phyloP scores from a whole-genome alignment of 2,888 invertebrate genomes.

The Agriopis leucophaearia region DNA sequence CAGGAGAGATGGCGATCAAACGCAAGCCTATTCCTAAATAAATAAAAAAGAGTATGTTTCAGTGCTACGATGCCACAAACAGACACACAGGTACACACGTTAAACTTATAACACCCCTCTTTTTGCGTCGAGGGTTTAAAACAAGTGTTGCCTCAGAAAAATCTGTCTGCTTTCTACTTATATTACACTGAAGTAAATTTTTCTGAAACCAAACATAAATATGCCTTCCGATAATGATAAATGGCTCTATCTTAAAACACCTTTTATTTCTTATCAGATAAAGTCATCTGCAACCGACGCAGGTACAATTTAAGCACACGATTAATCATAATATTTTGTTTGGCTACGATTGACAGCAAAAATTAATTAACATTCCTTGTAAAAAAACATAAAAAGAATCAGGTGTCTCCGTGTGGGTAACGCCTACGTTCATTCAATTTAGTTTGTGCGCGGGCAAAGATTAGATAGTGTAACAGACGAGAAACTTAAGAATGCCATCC shows the following conservation, averaged over 20 bases:
- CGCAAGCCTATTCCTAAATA: no score
- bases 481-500: conserved; percentile 36
- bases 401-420: conserved; percentile 75
- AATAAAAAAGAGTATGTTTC: no score
- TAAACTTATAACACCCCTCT: no score
- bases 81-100: no score
- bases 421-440: conserved; percentile 81
- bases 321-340: conserved; percentile 83
- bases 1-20: no score
- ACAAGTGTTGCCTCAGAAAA: no score
- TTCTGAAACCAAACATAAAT: conserved; percentile 1
- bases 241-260: conserved; percentile 29
- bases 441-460: conserved; percentile 74
- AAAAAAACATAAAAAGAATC: conserved; percentile 76
- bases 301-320: conserved; percentile 62
- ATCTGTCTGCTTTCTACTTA: no score
- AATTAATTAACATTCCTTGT: conserved; percentile 85
- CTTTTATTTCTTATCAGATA: conserved; percentile 51
- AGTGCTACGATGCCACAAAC: no score
- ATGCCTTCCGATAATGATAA: conserved; percentile 20
- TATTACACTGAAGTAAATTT: neutral
- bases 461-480: conserved; percentile 43
- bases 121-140: no score
- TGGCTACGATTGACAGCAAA: conserved; percentile 80
- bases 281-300: conserved; percentile 48